Conservation (phyloP, 2,888 invertebrate genomes). For the Andrena praecox region DNA sequence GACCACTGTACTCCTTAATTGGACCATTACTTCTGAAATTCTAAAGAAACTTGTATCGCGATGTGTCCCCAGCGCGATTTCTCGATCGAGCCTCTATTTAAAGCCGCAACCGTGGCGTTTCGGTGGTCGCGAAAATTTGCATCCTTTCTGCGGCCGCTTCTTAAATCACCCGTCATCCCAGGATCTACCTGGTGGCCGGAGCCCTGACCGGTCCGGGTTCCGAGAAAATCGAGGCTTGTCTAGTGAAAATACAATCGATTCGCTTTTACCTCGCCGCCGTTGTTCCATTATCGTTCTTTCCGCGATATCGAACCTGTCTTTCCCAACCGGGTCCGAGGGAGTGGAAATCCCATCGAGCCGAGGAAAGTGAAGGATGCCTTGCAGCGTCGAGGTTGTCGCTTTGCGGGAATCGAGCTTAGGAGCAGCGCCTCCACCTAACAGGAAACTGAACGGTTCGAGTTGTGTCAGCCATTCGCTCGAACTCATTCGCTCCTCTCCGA, state of each 20-base stretch:
- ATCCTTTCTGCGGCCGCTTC: slow-evolving; percentile 30
- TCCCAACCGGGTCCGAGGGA: neutral
- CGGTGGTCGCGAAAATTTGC: slow-evolving; percentile 36
- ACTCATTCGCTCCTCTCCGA: too few relatives aligned
- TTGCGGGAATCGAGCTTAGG: neutral
- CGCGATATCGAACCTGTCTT: slow-evolving; percentile 32
- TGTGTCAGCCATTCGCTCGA: neutral
- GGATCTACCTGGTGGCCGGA: slow-evolving; percentile 13
- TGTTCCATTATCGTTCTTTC: slow-evolving; percentile 42
- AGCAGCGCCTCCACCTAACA: neutral
- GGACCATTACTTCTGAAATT: slow-evolving; percentile 14
- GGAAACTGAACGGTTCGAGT: neutral
- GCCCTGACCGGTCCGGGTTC: slow-evolving; percentile 25
- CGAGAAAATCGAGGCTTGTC: slow-evolving; percentile 28
- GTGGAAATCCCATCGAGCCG: slow-evolving; percentile 21
- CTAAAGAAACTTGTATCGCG: neutral
- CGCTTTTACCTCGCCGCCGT: slow-evolving; percentile 28
- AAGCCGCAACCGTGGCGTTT: neutral
- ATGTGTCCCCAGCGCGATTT: slow-evolving; percentile 19
- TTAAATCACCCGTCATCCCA: slow-evolving; percentile 38
- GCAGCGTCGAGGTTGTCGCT: neutral
- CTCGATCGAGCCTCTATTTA: slow-evolving; percentile 22
- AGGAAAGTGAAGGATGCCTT: slow-evolving; percentile 34
- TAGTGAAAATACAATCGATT: slow-evolving; percentile 24
- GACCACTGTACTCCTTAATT: slow-evolving; percentile 8